Evolutionary conservation across 1,140 invertebrate genomes (phyloP).

Genomic region (Venturia canescens): DNA sequence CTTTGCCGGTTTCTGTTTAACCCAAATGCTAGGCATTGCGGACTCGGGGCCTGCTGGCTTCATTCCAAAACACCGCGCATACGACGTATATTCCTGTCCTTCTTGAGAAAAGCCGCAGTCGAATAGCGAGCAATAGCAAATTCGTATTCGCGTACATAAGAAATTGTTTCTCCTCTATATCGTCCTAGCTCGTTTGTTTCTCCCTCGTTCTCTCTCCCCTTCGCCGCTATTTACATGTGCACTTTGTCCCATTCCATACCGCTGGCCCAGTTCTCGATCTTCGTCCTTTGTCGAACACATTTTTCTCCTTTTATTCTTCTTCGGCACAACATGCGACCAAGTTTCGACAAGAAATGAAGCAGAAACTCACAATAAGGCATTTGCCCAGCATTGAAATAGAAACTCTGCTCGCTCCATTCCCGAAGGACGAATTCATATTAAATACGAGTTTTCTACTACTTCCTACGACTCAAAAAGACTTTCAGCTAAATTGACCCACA

Average conservation of each 20-base stretch:
- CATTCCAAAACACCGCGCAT: slow-evolving; percentile 53
- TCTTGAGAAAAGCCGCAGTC: slow-evolving; percentile 33
- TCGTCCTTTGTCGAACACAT: slow-evolving; percentile 19
- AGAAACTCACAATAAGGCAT: neutral
- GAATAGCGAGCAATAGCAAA: slow-evolving; percentile 37
- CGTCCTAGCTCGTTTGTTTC: neutral
- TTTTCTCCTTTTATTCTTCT: slow-evolving; percentile 15
- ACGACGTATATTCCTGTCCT: slow-evolving; percentile 48
- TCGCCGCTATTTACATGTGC: neutral
- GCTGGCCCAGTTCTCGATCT: slow-evolving; percentile 39
- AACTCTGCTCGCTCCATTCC: no score
- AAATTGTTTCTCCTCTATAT: slow-evolving; percentile 49
- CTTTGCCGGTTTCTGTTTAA: slow-evolving; percentile 52
- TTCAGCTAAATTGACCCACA: no score
- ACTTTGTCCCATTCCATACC: neutral
- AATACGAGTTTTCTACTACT: no score
- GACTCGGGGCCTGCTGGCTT: slow-evolving; percentile 46
- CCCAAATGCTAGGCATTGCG: slow-evolving; percentile 53
- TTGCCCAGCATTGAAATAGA: neutral
- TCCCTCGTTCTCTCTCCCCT: neutral
- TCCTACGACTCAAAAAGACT: no score
- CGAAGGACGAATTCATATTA: no score
- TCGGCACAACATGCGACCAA: neutral
- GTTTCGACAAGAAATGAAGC: slow-evolving; percentile 17
- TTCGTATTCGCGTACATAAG: slow-evolving; percentile 46